Base-by-base conservation (phyloP, 64 coral and sea anemone genomes). In the Porites australiensis region DNA sequence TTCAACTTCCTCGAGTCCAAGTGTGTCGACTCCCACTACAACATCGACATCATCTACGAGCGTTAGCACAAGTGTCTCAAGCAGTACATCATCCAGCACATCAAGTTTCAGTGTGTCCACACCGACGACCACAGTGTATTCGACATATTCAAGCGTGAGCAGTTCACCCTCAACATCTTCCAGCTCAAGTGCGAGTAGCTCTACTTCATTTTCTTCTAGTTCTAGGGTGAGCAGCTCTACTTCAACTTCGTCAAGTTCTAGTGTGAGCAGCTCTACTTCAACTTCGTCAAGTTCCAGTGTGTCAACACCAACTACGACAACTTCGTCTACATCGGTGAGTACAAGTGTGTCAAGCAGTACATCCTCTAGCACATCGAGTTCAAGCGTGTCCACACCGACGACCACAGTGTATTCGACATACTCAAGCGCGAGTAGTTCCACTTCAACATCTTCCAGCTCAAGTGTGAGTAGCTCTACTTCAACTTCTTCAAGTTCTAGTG, bases 281-380 rank as follows among this genome's bases (percentile, higher is more conserved):
- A 5, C 7, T 57, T 57, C 7, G 0, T 47, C 88, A 12, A 89
- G 49, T 13, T 52, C 48, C 3, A 88, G 86, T 61, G 58, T 46
- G 55, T 73, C 60, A 4, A 75, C 82, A 5, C 58, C 90, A 68
- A 21, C 83, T 13, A 93, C 93, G 44, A 82, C 77, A 43, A 88
- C 23, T 16, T 76, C 68, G 3, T 53, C 77, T 0, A 50, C 91
- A 53, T 43, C 37, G 5, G 7, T 57, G 46, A 43, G 16, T 5
- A 44, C 63, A 64, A 50, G 74, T 51, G 3, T 71, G 23, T 18
- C 18, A 57, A 57, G 54, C 54, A 57, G 54, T 57, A 57, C 54
- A 57, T 57, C 54, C 7, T 5, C 54, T 57, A 57, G 54, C 12
- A 9, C 54, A 57, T 57, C 54, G 6, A 57, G 54, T 57, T 57